A percentile compares a stretch with the other conserved stretches of the same genome.
Conservation (phyloP, 2,888 invertebrate genomes). For the Andrena camellia region DNA sequence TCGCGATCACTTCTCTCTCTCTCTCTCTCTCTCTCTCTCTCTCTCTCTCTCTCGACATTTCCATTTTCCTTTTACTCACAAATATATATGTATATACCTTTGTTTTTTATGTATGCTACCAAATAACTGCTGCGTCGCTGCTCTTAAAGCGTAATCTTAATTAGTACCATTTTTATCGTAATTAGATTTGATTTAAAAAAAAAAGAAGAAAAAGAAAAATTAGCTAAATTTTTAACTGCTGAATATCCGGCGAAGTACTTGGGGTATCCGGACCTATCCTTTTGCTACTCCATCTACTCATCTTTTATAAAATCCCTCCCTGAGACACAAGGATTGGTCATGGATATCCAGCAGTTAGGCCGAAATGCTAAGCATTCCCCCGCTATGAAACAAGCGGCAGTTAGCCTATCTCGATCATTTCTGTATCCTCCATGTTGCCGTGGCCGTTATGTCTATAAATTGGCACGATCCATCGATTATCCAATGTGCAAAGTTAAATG, state of each 20-base stretch:
- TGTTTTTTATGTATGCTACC: conserved; percentile 58
- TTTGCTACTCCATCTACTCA: conserved; percentile 65
- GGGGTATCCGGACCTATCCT: conserved; percentile 67
- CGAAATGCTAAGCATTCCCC: conserved; percentile 70
- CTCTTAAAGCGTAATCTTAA: conserved; percentile 69
- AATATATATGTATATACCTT: conserved; percentile 25
- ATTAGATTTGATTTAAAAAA: conserved; percentile 71
- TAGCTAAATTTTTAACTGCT: conserved; percentile 77
- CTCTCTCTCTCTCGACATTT: conserved; percentile 2
- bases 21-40: conserved; percentile 13
- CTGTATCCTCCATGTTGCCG: conserved; percentile 81
- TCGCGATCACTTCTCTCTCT: conserved; percentile 36
- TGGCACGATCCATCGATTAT: conserved; percentile 15
- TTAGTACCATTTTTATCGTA: conserved; percentile 63
- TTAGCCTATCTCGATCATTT: conserved; percentile 82
- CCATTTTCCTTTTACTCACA: conserved; percentile 38
- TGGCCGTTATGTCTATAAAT: conserved; percentile 79
- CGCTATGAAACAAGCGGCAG: conserved; percentile 70
- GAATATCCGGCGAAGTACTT: conserved; percentile 72
- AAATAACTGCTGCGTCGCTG: conserved; percentile 70
- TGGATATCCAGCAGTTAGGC: conserved; percentile 78
- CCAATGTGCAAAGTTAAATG: neutral
- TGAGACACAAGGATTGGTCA: conserved; percentile 75
- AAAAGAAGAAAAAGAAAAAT: conserved; percentile 66
- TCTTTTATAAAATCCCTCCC: conserved; percentile 79